Conservation (phyloP, 2,797 vertebrate species). For the Lerista edwardsae region DNA sequence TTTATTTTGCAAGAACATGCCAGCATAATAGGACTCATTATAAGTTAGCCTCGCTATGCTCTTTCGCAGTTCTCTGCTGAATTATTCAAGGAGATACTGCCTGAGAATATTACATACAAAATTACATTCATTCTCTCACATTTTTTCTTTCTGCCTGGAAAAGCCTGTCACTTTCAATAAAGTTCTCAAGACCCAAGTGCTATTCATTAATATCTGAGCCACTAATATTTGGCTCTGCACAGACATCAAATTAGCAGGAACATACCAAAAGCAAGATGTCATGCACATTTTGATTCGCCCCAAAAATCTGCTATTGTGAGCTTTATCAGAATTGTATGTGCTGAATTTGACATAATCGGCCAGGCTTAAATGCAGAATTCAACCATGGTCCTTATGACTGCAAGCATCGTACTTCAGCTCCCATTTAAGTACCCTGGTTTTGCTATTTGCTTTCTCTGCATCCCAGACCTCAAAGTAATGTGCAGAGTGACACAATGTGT, state of each 20-base stretch:
- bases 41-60: constrained; percentile 41
- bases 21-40: constrained; percentile 29
- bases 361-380: neutral
- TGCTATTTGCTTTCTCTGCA: neutral
- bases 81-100: constrained; percentile 52
- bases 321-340: neutral
- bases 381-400: neutral
- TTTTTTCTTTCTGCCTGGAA: constrained; percentile 57
- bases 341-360: neutral
- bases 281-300: constrained; percentile 9
- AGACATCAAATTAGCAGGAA: constrained; percentile 24
- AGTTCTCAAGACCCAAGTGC: constrained; percentile 42
- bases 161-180: constrained; percentile 57
- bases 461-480: neutral
- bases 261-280: constrained; percentile 23
- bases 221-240: constrained; percentile 31
- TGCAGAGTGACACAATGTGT: neutral
- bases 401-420: neutral
- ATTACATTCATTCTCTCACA: constrained; percentile 3
- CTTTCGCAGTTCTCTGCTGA: constrained; percentile 29
- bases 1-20: neutral
- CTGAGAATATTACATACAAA: constrained; percentile 42
- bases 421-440: neutral
- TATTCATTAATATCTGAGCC: constrained; percentile 46
- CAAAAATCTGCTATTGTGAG: constrained; percentile 3